These are phyloP conservation scores for Uloborus plumipes DNA, from an alignment of 2,888 invertebrate genomes.

Conservation along the genomic window DNA sequence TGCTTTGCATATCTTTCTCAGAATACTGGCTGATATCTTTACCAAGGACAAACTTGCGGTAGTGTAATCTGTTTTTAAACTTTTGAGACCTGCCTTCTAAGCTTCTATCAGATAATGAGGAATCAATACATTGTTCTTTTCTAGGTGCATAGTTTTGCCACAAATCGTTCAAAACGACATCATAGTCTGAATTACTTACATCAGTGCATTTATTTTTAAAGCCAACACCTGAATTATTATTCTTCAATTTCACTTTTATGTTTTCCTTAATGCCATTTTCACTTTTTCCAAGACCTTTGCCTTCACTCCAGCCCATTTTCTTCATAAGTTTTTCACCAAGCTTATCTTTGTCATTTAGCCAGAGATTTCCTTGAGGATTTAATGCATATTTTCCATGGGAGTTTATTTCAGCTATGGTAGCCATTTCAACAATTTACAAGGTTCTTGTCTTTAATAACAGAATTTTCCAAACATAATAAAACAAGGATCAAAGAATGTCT, in stretches of 20 bases:
- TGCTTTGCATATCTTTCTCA: too few species aligned
- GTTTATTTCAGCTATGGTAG: conserved; percentile 18
- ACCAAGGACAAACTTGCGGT: too few species aligned
- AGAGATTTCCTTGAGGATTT: conserved; percentile 67
- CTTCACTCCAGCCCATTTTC: conserved; percentile 74
- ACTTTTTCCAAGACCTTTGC: conserved; percentile 73
- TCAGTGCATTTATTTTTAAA: conserved; percentile 18
- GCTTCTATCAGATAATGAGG: not conserved
- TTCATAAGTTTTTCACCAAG: conserved; percentile 82
- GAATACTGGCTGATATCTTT: too few species aligned
- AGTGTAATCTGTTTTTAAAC: conserved; percentile 84
- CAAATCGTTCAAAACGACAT: conserved; percentile 29
- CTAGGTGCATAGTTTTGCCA: too few species aligned
- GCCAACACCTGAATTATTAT: conserved; percentile 77
- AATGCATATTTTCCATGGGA: conserved; percentile 30
- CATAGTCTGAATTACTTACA: conserved; percentile 16
- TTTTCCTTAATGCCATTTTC: conserved; percentile 72
- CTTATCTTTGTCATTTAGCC: conserved; percentile 78
- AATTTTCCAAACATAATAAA: too few species aligned
- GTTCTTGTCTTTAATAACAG: too few species aligned
- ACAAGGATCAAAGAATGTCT: too few species aligned
- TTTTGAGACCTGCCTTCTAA: conserved; percentile 73
- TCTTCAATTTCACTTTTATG: conserved; percentile 79
- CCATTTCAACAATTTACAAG: not conserved
- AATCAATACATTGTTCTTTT: too few species aligned